Evolutionary conservation across 2,113 vertebrate species (phyloP).

Genomic region (Chamaea fasciata): DNA sequence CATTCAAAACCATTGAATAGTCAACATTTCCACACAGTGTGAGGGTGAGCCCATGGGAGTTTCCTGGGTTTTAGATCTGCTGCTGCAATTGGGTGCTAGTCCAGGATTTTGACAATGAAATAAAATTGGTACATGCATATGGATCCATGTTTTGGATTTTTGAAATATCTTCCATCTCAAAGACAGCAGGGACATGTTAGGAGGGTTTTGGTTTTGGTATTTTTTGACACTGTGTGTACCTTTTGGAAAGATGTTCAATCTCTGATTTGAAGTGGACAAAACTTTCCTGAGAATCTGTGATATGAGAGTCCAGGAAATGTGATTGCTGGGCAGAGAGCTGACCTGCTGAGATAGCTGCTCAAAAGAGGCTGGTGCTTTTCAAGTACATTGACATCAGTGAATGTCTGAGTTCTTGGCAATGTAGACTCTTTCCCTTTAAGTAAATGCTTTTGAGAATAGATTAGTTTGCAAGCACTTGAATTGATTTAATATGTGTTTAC

Average conservation of each 20-base stretch:
- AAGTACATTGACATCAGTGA: not conserved
- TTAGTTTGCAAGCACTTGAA: conserved; percentile 57
- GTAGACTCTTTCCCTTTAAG: conserved; percentile 33
- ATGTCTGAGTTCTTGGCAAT: not conserved
- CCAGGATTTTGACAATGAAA: not conserved
- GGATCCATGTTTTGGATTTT: not conserved
- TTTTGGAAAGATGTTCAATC: not conserved
- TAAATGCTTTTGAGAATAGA: conserved; percentile 54
- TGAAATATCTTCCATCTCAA: not conserved
- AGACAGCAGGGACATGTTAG: not conserved
- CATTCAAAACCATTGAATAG: not conserved
- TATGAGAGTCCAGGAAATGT: not conserved
- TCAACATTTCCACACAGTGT: not conserved
- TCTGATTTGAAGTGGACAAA: not conserved
- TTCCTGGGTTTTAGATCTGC: not conserved
- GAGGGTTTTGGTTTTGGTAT: not conserved
- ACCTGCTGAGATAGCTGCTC: not conserved
- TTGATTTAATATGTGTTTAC: conserved; percentile 66
- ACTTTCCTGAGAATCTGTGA: not conserved
- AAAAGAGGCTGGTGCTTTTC: not conserved
- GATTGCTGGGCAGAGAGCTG: not conserved
- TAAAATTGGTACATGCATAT: not conserved
- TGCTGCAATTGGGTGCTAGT: not conserved
- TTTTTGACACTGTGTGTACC: not conserved
- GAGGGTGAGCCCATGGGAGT: not conserved